Percentiles rank a stretch among this genome's conserved stretches.
phyloP scores from a whole-genome alignment of 2,888 invertebrate genomes.

The Sicus ferrugineus region DNA sequence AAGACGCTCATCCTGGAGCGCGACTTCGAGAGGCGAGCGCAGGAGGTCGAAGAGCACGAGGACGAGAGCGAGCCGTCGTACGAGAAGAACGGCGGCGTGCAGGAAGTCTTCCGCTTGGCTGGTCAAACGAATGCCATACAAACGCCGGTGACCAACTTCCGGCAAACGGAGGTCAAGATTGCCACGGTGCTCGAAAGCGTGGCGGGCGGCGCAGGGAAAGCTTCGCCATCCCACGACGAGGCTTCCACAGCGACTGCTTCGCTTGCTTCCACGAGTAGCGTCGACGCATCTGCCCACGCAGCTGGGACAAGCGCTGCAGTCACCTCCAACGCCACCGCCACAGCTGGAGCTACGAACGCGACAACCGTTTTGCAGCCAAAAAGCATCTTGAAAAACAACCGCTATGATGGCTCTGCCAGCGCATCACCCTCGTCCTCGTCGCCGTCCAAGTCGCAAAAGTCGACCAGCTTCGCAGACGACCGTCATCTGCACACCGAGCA shows the following conservation, averaged over 20 bases:
- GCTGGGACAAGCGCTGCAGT: not conserved
- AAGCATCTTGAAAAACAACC: constrained; percentile 63
- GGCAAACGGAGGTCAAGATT: constrained; percentile 61
- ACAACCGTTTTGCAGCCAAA: constrained; percentile 57
- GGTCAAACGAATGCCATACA: constrained; percentile 64
- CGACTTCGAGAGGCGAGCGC: constrained; percentile 91
- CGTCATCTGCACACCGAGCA: constrained; percentile 57
- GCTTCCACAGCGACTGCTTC: constrained; percentile 52
- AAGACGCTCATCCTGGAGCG: constrained; percentile 89
- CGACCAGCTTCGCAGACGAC: constrained; percentile 63
- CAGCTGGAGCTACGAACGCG: constrained; percentile 28
- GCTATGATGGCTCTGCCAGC: constrained; percentile 52
- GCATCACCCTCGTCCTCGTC: constrained; percentile 60
- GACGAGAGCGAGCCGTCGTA: constrained; percentile 69
- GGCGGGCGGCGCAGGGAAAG: constrained; percentile 1
- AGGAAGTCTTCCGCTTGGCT: constrained; percentile 67
- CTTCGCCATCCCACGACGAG: constrained; percentile 42
- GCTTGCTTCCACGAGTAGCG: constrained; percentile 3
- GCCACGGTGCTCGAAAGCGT: constrained; percentile 46
- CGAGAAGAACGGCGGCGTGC: constrained; percentile 64
- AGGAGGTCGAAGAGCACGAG: constrained; percentile 76
- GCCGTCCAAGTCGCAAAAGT: constrained; percentile 63
- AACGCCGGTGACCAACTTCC: constrained; percentile 64
- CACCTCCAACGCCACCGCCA: constrained; percentile 16
- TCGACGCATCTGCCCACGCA: not conserved